Evolutionary conservation across 2,113 vertebrate species (phyloP).

Genomic region (Puntigrus tetrazona): DNA sequence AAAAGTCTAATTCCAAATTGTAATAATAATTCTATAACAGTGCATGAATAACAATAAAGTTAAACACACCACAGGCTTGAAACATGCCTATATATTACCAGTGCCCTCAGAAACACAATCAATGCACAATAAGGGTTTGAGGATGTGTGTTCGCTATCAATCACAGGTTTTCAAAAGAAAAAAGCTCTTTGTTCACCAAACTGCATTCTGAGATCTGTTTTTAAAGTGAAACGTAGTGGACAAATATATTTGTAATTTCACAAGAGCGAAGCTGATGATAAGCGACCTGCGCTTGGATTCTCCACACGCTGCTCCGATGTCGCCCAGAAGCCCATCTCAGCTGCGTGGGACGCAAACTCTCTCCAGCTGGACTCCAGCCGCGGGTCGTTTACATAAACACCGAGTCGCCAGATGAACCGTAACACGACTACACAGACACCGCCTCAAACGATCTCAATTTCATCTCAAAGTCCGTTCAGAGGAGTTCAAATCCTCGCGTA

Average conservation of each 20-base stretch:
- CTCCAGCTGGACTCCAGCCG: neutral
- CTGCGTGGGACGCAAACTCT: slow-evolving; percentile 7
- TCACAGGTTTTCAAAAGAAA: neutral
- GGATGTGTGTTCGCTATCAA: neutral
- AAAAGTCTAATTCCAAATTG: too few relatives aligned
- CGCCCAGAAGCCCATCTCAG: neutral
- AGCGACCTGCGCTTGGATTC: neutral
- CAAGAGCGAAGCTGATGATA: neutral
- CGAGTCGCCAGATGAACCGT: neutral
- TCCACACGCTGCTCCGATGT: neutral
- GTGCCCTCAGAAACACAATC: neutral
- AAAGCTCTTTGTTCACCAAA: neutral
- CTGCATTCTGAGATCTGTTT: neutral
- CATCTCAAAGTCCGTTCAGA: neutral
- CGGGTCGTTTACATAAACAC: slow-evolving; percentile 4
- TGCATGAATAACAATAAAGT: too few relatives aligned
- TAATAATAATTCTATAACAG: too few relatives aligned
- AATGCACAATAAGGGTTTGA: neutral
- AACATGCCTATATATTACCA: too few relatives aligned
- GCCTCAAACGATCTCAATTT: neutral
- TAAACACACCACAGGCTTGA: too few relatives aligned
- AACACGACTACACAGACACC: neutral
- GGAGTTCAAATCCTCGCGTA: neutral
- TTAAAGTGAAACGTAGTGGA: neutral
- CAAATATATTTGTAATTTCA: neutral